Evolutionary conservation across 2,113 vertebrate species (phyloP).

Genomic region (Haemorhous mexicanus): DNA sequence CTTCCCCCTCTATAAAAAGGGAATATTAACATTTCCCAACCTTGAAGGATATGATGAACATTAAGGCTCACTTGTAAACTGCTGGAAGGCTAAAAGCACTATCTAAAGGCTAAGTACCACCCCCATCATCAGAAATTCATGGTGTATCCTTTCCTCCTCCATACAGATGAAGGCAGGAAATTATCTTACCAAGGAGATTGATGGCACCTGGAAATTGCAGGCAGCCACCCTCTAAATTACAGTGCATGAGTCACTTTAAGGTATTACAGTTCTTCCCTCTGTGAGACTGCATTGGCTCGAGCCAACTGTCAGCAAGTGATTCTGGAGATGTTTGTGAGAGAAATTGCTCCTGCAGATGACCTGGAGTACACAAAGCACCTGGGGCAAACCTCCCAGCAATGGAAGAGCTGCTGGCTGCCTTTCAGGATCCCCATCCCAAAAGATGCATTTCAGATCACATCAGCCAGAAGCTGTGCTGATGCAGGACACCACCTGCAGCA

Average conservation of each 20-base stretch:
- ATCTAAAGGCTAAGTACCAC: neutral
- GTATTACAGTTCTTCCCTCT: neutral
- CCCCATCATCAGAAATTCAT: conserved; percentile 18
- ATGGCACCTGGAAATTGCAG: conserved; percentile 37
- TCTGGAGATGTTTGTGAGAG: neutral
- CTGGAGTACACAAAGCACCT: neutral
- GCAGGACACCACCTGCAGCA: neutral
- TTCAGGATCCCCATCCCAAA: neutral
- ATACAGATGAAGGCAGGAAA: neutral
- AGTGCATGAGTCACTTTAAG: conserved; percentile 42
- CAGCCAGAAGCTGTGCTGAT: neutral
- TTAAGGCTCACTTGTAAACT: neutral
- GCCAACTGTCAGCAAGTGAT: neutral
- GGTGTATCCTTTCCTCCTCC: neutral
- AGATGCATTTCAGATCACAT: neutral
- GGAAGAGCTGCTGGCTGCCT: neutral
- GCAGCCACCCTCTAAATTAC: conserved; percentile 29
- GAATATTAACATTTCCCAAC: neutral
- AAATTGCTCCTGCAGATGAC: neutral
- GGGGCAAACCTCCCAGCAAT: rapidly evolving
- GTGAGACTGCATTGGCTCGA: neutral
- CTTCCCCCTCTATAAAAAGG: neutral
- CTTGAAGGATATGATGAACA: neutral
- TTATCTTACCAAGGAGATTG: conserved; percentile 35
- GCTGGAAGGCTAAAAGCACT: neutral